Conservation (phyloP, 2,797 vertebrate species). For the Falco cherrug region DNA sequence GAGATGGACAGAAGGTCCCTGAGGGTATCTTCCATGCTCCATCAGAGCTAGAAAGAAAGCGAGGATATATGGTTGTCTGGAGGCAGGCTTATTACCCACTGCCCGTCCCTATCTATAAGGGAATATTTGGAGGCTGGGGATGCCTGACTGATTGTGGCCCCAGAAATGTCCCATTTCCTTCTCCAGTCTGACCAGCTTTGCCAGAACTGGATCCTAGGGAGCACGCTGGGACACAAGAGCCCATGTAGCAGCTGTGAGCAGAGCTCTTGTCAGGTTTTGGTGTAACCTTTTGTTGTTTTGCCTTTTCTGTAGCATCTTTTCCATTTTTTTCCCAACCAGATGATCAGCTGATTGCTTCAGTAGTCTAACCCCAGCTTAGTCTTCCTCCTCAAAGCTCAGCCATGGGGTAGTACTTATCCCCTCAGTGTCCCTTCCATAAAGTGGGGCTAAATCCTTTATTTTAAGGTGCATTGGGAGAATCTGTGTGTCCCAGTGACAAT, state of each 20-base stretch:
- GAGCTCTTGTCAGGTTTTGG: background rate
- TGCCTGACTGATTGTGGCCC: background rate
- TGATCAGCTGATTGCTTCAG: background rate
- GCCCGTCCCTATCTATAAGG: background rate
- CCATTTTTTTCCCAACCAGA: rapidly evolving
- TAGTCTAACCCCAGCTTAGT: background rate
- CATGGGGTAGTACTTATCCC: rapidly evolving
- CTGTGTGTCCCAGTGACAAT: rapidly evolving
- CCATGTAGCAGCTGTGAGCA: background rate
- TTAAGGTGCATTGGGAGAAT: background rate
- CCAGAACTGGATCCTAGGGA: background rate
- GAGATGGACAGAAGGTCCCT: background rate
- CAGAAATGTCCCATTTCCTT: background rate
- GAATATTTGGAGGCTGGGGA: background rate
- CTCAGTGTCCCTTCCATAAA: background rate
- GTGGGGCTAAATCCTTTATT: background rate
- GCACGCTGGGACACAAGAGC: background rate
- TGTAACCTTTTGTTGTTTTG: background rate
- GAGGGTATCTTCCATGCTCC: background rate
- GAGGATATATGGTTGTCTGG: background rate
- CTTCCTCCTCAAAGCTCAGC: background rate
- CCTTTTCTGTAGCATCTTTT: background rate
- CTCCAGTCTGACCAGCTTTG: background rate
- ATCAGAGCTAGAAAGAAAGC: background rate
- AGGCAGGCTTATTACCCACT: background rate